These are phyloP conservation scores for Mungos mungo DNA, from an alignment of 2,113 vertebrate genomes.

Conservation along the genomic window DNA sequence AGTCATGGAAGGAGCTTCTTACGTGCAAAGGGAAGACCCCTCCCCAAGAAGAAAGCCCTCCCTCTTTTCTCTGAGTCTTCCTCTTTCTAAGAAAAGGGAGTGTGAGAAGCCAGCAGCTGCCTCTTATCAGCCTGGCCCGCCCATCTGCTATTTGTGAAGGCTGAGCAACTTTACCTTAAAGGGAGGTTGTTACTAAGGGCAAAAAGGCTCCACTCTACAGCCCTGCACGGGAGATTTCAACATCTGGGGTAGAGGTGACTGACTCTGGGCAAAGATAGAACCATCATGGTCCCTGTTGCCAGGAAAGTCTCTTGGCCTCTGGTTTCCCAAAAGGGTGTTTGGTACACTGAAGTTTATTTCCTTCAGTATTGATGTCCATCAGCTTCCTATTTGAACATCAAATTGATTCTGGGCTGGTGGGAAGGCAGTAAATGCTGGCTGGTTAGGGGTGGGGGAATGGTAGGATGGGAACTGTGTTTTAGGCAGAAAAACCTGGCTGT, in stretches of 20 bases:
- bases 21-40: slow-evolving; percentile 9
- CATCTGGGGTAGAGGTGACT: not conserved
- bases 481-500: not conserved
- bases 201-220: not conserved
- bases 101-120: slow-evolving; percentile 29
- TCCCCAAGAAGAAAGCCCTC: not conserved
- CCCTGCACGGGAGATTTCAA: not conserved
- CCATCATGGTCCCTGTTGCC: not conserved
- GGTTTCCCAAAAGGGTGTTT: not conserved
- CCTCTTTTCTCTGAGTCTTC: slow-evolving; percentile 17
- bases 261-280: not conserved
- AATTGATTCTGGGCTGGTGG: not conserved
- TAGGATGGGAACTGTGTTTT: no score
- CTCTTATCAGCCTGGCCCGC: not conserved
- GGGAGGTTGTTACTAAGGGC: not conserved
- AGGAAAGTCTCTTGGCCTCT: not conserved
- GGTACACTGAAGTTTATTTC: not conserved
- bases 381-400: not conserved
- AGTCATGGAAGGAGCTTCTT: slow-evolving; percentile 8
- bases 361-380: not conserved
- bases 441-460: not conserved
- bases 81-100: slow-evolving; percentile 63
- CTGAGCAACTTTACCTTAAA: slow-evolving; percentile 35
- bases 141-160: slow-evolving; percentile 44
- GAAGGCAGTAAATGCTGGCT: not conserved